phyloP scores from a whole-genome alignment of 1,140 invertebrate species.

The Ericerus pela region DNA sequence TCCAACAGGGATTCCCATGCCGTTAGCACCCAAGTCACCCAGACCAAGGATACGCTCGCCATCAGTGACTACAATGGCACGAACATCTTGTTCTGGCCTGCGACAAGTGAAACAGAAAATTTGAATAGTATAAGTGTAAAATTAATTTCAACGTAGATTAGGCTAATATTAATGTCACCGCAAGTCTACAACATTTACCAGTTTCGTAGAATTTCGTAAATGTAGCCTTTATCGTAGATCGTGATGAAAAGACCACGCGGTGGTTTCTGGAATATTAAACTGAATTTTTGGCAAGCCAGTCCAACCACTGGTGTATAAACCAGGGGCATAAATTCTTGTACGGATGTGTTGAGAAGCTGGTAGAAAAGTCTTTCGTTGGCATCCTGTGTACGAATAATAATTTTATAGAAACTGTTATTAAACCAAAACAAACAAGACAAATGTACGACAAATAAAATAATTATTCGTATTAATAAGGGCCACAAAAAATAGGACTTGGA shows the following conservation, averaged over 20 bases:
- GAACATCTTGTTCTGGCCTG: constrained; percentile 76
- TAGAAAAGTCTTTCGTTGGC: constrained; percentile 87
- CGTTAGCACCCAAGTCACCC: constrained; percentile 84
- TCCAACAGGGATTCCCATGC: constrained; percentile 88
- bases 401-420: too few species aligned
- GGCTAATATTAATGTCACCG: too few species aligned
- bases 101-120: constrained; percentile 21
- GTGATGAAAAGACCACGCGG: constrained; percentile 91
- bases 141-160: too few species aligned
- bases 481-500: too few species aligned
- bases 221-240: constrained; percentile 86
- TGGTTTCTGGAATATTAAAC: constrained; percentile 68
- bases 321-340: constrained; percentile 74
- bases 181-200: constrained; percentile 43
- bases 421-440: background rate
- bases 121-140: background rate
- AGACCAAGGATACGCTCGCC: constrained; percentile 84
- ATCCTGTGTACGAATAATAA: too few species aligned
- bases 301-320: constrained; percentile 91
- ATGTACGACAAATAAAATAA: too few species aligned
- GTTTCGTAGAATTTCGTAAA: constrained; percentile 68
- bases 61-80: constrained; percentile 85
- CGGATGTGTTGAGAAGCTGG: constrained; percentile 71
- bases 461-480: too few species aligned
- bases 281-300: constrained; percentile 88